Evolutionary conservation across 2,888 invertebrate species (phyloP).

Genomic region (Galerucella pusilla): DNA sequence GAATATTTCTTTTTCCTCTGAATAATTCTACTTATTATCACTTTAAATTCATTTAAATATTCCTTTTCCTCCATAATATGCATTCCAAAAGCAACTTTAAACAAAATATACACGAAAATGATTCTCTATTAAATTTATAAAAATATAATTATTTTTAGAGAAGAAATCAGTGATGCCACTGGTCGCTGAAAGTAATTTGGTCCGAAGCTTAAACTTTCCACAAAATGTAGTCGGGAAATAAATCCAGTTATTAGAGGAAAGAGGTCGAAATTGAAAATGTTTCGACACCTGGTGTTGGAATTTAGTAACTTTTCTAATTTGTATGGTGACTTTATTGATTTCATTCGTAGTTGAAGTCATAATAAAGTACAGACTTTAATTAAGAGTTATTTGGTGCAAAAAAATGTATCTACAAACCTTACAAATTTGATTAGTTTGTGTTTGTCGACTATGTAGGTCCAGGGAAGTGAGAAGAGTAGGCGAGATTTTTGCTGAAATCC

Average conservation of each 20-base stretch:
- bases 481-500: too few relatives aligned
- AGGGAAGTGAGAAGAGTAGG: too few relatives aligned
- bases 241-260: constrained; percentile 28
- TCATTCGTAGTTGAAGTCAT: not conserved
- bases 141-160: not conserved
- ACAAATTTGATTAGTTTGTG: too few relatives aligned
- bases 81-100: too few relatives aligned
- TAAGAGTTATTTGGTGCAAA: not conserved
- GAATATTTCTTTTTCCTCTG: too few relatives aligned
- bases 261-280: constrained; percentile 28
- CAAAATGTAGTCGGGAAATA: constrained; percentile 20
- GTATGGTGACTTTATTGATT: not conserved
- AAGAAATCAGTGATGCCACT: not conserved
- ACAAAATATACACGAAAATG: too few relatives aligned
- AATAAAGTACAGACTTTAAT: not conserved
- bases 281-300: constrained; percentile 16
- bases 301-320: constrained; percentile 24
- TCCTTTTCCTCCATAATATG: too few relatives aligned
- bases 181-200: constrained; percentile 20
- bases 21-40: too few relatives aligned
- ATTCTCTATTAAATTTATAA: too few relatives aligned
- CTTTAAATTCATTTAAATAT: too few relatives aligned
- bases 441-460: too few relatives aligned
- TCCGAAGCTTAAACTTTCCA: constrained; percentile 22
- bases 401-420: not conserved